Evolutionary conservation across 2,888 invertebrate species (phyloP).

Genomic region (Epirrhoe alternata): DNA sequence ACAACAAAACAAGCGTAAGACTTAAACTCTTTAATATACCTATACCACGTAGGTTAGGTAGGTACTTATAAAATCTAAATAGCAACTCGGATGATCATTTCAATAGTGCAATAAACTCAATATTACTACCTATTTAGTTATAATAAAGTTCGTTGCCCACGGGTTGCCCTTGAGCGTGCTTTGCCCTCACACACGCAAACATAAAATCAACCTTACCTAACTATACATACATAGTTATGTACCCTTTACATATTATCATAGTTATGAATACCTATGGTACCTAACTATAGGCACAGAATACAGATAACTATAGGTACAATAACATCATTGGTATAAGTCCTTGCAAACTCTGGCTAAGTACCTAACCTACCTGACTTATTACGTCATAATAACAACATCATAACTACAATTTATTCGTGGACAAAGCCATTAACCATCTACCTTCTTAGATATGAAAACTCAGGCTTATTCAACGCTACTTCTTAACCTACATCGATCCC

Average conservation of each 20-base stretch:
- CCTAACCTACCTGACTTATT: constrained; percentile 6
- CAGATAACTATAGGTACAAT: too few relatives aligned
- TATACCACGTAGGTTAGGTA: not conserved
- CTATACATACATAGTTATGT: constrained; percentile 1
- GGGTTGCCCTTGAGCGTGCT: constrained; percentile 78
- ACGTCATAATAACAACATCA: too few relatives aligned
- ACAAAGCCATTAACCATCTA: constrained; percentile 1
- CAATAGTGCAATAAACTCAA: constrained; percentile 27
- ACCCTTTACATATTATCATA: constrained; percentile 1
- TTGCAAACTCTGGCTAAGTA: not conserved
- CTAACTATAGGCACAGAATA: not conserved
- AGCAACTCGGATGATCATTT: not conserved
- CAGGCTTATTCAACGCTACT: not conserved
- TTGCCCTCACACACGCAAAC: constrained; percentile 64
- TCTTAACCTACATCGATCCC: not conserved
- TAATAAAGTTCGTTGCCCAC: constrained; percentile 69
- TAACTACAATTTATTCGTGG: constrained; percentile 18
- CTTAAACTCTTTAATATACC: not conserved
- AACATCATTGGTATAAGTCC: not conserved
- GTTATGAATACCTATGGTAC: not conserved
- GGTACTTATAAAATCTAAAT: not conserved
- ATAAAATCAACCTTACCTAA: constrained; percentile 20
- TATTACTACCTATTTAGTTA: constrained; percentile 2
- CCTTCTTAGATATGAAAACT: not conserved
- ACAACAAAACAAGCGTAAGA: constrained; percentile 38